Evolutionary conservation across 2,888 invertebrate genomes (phyloP).

Genomic region (Synanthedon tipuliformis): DNA sequence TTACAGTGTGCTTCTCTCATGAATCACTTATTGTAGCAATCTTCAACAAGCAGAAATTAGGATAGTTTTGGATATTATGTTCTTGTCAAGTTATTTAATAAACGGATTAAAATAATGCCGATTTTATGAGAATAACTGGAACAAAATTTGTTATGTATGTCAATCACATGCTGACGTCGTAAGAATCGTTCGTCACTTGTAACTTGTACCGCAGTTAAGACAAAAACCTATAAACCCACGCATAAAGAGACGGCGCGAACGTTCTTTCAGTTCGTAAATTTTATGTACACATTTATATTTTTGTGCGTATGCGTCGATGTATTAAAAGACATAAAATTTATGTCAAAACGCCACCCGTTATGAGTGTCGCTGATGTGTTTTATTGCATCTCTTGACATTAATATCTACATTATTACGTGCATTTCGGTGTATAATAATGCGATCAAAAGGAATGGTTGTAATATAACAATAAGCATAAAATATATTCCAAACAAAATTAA

Average conservation of each 20-base stretch:
- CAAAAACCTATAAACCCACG: constrained; percentile 37
- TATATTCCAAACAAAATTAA: no score
- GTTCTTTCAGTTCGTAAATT: constrained; percentile 62
- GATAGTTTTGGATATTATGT: no score
- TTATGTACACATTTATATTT: constrained; percentile 24
- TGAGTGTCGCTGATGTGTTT: constrained; percentile 27
- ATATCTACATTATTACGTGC: neutral
- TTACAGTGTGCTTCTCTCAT: no score
- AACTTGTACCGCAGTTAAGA: constrained; percentile 6
- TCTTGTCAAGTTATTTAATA: no score
- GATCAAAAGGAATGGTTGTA: constrained; percentile 17
- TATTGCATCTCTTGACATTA: constrained; percentile 33
- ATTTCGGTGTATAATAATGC: constrained; percentile 13
- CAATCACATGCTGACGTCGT: no score
- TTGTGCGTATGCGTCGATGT: constrained; percentile 9
- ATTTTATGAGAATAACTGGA: no score
- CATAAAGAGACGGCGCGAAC: constrained; percentile 52
- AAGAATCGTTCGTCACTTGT: neutral
- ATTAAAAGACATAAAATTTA: constrained; percentile 27
- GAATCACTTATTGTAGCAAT: no score
- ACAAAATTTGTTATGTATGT: no score
- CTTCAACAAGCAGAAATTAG: no score
- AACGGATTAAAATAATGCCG: no score
- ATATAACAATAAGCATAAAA: constrained; percentile 11
- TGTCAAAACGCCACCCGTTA: constrained; percentile 19